Evolutionary conservation across 1,140 invertebrate species (phyloP).

Genomic region (Mycetomoellerius zeteki): DNA sequence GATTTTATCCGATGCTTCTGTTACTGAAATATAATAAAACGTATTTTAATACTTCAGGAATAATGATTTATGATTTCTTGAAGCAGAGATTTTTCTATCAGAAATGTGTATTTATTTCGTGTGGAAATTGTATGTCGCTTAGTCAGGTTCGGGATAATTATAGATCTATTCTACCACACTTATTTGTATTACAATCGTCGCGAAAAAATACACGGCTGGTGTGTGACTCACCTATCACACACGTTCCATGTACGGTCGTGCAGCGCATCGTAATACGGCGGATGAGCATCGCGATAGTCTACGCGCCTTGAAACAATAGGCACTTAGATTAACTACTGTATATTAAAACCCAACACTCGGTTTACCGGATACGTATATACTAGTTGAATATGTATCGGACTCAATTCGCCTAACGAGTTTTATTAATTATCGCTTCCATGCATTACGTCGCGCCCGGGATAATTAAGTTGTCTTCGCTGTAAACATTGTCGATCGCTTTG

Average conservation of each 20-base stretch:
- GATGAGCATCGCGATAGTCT: constrained; percentile 64
- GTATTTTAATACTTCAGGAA: not conserved
- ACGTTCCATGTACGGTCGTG: constrained; percentile 69
- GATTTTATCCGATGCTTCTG: not conserved
- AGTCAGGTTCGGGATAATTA: constrained; percentile 48
- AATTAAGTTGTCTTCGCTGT: constrained; percentile 26
- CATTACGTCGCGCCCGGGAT: not conserved
- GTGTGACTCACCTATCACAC: constrained; percentile 74
- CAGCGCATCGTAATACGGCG: constrained; percentile 66
- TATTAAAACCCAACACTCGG: constrained; percentile 67
- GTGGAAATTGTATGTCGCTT: constrained; percentile 43
- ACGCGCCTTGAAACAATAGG: constrained; percentile 74
- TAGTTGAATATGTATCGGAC: constrained; percentile 58
- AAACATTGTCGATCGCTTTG: constrained; percentile 12
- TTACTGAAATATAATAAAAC: not conserved
- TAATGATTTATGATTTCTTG: constrained; percentile 8
- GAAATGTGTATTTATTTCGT: not conserved
- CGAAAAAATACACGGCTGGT: constrained; percentile 61
- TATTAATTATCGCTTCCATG: constrained; percentile 42
- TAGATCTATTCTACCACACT: constrained; percentile 17
- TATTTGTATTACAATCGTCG: constrained; percentile 60
- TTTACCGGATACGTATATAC: constrained; percentile 31
- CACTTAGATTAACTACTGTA: constrained; percentile 71
- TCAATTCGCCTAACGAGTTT: constrained; percentile 60
- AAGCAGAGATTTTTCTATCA: not conserved